A percentile compares a stretch with the other conserved stretches of the same genome.
Conservation (phyloP, 2,888 invertebrate genomes). For the Pollenia griseotomentosa region DNA sequence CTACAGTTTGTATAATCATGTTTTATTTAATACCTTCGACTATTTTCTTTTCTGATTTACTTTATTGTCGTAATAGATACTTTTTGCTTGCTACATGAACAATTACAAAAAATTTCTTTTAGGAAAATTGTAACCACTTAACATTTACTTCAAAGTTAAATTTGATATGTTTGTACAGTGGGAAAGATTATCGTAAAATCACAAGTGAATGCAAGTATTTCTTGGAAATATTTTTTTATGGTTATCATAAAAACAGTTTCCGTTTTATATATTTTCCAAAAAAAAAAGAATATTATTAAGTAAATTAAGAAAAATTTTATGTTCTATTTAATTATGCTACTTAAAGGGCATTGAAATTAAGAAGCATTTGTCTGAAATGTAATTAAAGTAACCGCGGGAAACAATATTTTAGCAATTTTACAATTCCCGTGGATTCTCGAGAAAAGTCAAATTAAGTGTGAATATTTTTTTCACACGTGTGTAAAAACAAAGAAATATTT, state of each 20-base stretch:
- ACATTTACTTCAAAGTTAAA: conserved; percentile 3
- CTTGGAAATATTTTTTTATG: neutral
- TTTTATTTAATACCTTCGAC: neutral
- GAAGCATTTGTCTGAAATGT: no score
- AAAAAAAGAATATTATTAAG: neutral
- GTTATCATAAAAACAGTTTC: conserved; percentile 7
- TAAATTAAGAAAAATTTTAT: no score
- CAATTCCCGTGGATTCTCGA: no score
- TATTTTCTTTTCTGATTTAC: conserved; percentile 7
- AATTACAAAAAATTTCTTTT: conserved; percentile 23
- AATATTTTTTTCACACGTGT: no score
- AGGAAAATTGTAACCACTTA: conserved; percentile 22
- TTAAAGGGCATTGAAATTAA: no score
- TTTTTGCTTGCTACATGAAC: conserved; percentile 47
- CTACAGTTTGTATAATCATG: conserved; percentile 17
- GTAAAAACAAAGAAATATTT: no score
- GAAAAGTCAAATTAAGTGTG: no score
- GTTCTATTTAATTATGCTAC: no score
- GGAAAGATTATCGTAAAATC: neutral
- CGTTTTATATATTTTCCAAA: neutral
- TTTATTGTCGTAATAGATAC: conserved; percentile 61
- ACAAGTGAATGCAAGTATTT: neutral
- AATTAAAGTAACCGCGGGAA: no score
- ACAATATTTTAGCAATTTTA: no score
- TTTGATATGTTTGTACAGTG: conserved; percentile 27